Evolutionary conservation across 2,888 invertebrate genomes (phyloP), one percentile per base, ranked within the genome.

Genomic region (Acanthosepion esculentum): DNA sequence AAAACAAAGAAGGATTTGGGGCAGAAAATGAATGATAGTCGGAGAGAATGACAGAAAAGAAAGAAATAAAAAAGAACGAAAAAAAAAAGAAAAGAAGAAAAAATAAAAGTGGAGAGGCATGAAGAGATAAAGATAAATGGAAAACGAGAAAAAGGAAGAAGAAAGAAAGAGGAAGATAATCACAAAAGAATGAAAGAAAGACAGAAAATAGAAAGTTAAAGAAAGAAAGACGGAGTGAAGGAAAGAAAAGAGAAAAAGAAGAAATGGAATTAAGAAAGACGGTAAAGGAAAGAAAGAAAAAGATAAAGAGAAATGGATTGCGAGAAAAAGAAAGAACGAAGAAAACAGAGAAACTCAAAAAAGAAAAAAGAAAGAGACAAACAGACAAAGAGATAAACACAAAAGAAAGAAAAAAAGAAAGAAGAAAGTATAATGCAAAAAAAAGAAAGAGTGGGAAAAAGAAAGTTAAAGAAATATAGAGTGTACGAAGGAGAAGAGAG

Each of bases 31-130:
- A 91, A 78, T 91, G 48, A 48, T 48, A 78, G 41, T 41, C 41
- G 41, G 91, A 2, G 0, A 41, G 41, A 41, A 15, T 7, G 15
- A 53, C 0, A 53, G 15, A 53, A 3, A 91, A 33, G 29, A 26
- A 91, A 15, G 4, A 4, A 23, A 41, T 41, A 7, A 1, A 41
- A 91, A 12, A n/a, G n/a, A 8, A 0, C 0, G 33, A 53, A 15
- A 95, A 41, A 93, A 53, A 95, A 55, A 94, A 2, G 93, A 64
- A 64, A 48, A 94, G 53, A 91, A 20, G 8, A 5, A 91, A 23
- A 33, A 10, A n/a, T 8, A 53, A 20, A 59, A 20, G 20, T 20
- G 26, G 59, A 59, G 26, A 59, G 26, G 2, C 6, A 59, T 0
- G 5, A 23, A 91, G 23, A 91, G 41, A 91, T n/a, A n/a, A 48